These are phyloP conservation scores for Ctenoplectra terminalis DNA, from an alignment of 1,140 invertebrate genomes.

Conservation along the genomic window DNA sequence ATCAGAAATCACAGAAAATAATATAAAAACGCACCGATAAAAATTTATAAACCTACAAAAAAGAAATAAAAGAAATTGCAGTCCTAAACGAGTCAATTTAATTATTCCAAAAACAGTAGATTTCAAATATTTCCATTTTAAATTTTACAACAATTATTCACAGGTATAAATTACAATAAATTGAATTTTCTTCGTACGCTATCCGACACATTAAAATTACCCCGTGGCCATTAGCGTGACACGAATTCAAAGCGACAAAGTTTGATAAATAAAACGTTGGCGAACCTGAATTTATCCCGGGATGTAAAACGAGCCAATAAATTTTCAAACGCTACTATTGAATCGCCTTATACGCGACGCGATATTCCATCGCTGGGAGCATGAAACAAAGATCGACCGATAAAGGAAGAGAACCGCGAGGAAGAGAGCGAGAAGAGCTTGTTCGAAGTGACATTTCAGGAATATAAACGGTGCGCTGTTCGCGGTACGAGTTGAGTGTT, in stretches of 20 bases:
- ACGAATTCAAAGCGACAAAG: not conserved
- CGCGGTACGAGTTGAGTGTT: not conserved
- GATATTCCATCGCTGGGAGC: not conserved
- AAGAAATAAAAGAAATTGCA: too few species aligned
- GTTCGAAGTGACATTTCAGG: slow-evolving; percentile 25
- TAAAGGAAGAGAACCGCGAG: not conserved
- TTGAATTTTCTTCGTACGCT: too few species aligned
- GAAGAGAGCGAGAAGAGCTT: not conserved
- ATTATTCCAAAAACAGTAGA: too few species aligned
- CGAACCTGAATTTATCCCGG: not conserved
- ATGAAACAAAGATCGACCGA: not conserved
- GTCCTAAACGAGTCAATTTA: too few species aligned
- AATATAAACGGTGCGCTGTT: not conserved
- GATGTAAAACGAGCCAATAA: not conserved
- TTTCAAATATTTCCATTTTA: too few species aligned
- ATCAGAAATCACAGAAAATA: too few species aligned
- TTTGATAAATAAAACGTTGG: not conserved
- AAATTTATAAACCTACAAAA: too few species aligned
- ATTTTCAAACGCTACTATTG: not conserved
- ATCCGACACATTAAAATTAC: not conserved
- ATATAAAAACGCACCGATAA: too few species aligned
- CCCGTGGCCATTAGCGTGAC: not conserved
- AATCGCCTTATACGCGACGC: not conserved
- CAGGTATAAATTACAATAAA: too few species aligned
- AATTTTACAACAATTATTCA: too few species aligned